A percentile compares a stretch with the other conserved stretches of the same genome.
phyloP scores from a whole-genome alignment of 2,888 invertebrate species.

The Pyrgus malvae region DNA sequence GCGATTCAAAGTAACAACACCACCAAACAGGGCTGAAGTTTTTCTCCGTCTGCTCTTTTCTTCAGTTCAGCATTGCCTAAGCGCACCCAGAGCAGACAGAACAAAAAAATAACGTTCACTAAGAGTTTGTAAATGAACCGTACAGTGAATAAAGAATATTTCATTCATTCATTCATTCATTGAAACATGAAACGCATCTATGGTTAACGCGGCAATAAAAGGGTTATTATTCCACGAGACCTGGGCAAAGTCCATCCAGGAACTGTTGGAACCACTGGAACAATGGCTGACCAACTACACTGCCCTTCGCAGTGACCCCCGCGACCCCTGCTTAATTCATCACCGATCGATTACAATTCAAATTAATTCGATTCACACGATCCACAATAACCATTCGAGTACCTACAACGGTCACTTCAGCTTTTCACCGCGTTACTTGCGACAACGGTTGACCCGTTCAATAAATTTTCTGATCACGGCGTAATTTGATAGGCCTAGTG shows the following conservation, averaged over 20 bases:
- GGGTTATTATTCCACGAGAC: not conserved
- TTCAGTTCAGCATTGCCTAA: too few species aligned
- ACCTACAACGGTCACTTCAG: slow-evolving; percentile 50
- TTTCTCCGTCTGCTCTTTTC: too few species aligned
- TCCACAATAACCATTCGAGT: slow-evolving; percentile 56
- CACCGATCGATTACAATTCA: slow-evolving; percentile 63
- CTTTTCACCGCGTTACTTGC: slow-evolving; percentile 60
- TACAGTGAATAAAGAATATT: not conserved
- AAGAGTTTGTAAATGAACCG: not conserved
- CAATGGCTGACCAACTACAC: slow-evolving; percentile 35
- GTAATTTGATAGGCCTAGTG: slow-evolving; percentile 68
- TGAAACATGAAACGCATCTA: not conserved
- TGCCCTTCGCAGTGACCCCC: slow-evolving; percentile 60
- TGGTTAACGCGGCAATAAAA: not conserved
- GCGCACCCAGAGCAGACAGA: too few species aligned
- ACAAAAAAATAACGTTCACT: too few species aligned
- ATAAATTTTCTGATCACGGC: slow-evolving; percentile 63
- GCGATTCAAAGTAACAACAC: too few species aligned
- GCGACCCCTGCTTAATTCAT: slow-evolving; percentile 50
- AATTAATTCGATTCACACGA: slow-evolving; percentile 70
- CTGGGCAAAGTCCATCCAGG: slow-evolving; percentile 27
- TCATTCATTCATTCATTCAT: not conserved
- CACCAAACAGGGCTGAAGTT: too few species aligned
- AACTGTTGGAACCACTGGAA: slow-evolving; percentile 27
- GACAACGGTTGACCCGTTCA: slow-evolving; percentile 50